Base-by-base conservation (phyloP, 2,797 vertebrate species). In the Sternarchorhynchus goeldii region DNA sequence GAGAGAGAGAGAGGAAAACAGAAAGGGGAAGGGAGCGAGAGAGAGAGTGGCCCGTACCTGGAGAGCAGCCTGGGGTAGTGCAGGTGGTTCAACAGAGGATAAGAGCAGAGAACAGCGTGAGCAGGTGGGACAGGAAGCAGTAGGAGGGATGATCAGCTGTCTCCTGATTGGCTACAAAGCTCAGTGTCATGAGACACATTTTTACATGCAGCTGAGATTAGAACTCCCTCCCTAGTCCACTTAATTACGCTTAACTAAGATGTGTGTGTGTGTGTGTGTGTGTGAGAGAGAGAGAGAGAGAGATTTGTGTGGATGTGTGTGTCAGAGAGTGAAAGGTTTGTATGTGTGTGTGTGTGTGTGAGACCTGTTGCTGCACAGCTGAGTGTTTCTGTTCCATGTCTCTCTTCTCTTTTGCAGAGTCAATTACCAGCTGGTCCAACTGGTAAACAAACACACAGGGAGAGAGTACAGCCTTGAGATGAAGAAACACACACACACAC, bases 331-430 rank as follows among this genome's bases (percentile, higher is more conserved):
- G 25, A 25, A 25, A 6, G 39, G 39, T 41, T 6, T 41, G 39
- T 41, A 10, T 41, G 39, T 41, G 39, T 41, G 39, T 39, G 36
- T 39, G 36, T 39, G 36, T 57, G 45, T 70, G 31, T 53, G n/a
- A 85, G 86, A 95, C 45, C 45, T 73, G 6, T 68, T 64, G 94
- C 66, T 95, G 94, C 87, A 50, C 14, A 12, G 45, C 45, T 14
- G 45, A 50, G 45, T 50, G 45, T 3, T 94, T 95, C 81, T 94
- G 93, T 82, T 95, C 94, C 94, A 95, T 95, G 75, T 94, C 94
- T 86, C 92, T 91, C 86, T 94, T 95, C 88, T 95, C 94, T 83
- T 91, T 94, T n/a, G 92, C 93, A 76, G 94, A 92, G 87, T 95
- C 94, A 45, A 92, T 82, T 84, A 92, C 94, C 81, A 95, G 88